Conservation (phyloP, 2,113 vertebrate species). For the Manacus vitellinus region DNA sequence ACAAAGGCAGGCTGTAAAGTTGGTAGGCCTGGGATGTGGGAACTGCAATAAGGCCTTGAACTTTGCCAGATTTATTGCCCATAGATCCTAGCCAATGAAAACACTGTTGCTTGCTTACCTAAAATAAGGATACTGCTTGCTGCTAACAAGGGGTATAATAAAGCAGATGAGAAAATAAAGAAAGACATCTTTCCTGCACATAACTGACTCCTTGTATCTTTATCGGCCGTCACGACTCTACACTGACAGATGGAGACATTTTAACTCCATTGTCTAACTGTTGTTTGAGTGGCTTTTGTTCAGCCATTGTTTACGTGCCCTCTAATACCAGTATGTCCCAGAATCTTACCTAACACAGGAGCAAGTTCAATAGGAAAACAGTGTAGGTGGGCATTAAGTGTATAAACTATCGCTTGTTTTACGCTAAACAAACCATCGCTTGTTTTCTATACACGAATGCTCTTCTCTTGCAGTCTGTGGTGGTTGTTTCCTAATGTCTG, state of each 20-base stretch:
- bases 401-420: not conserved
- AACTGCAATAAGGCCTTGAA: too few species aligned
- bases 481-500: not conserved
- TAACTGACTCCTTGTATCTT: too few species aligned
- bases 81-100: too few species aligned
- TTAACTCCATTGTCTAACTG: not conserved
- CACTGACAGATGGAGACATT: not conserved
- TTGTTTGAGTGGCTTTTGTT: not conserved
- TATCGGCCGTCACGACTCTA: too few species aligned
- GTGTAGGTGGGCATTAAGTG: accelerated
- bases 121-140: too few species aligned
- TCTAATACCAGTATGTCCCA: not conserved
- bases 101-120: too few species aligned
- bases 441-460: not conserved
- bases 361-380: not conserved
- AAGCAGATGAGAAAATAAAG: too few species aligned
- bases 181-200: too few species aligned
- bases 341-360: not conserved
- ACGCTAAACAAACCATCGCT: not conserved
- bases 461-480: not conserved
- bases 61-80: too few species aligned
- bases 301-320: not conserved
- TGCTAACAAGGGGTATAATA: too few species aligned
- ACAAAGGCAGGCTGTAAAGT: too few species aligned
- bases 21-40: too few species aligned